phyloP scores from a whole-genome alignment of 2,888 invertebrate species.

The Drosophila rellima region DNA sequence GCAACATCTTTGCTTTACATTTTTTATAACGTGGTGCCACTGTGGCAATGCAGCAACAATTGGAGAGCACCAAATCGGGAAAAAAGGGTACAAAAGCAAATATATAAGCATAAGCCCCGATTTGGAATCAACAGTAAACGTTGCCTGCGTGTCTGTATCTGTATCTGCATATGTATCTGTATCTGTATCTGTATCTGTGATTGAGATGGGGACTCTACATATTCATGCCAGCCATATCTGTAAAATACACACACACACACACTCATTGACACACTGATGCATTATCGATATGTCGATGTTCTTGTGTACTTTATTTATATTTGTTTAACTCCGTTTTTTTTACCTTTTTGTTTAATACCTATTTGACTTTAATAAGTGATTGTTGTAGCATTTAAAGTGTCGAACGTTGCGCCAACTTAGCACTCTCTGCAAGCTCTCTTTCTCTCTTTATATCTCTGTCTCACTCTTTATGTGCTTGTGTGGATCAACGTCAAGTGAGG shows the following conservation, averaged over 20 bases:
- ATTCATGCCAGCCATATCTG: constrained; percentile 64
- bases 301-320: constrained; percentile 74
- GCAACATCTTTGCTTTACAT: neutral
- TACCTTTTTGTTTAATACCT: constrained; percentile 81
- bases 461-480: constrained; percentile 3
- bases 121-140: constrained; percentile 50
- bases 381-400: constrained; percentile 80
- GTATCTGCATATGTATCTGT: constrained; percentile 30
- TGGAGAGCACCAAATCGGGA: constrained; percentile 38
- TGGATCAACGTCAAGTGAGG: constrained; percentile 47
- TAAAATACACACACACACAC: constrained; percentile 34
- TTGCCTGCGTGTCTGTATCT: constrained; percentile 38
- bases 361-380: constrained; percentile 84
- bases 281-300: constrained; percentile 62
- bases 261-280: constrained; percentile 28
- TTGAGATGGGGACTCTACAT: constrained; percentile 26
- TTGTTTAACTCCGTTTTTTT: constrained; percentile 67
- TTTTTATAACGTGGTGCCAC: constrained; percentile 19
- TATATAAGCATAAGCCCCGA: constrained; percentile 63
- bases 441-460: constrained; percentile 1
- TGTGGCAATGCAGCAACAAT: constrained; percentile 29
- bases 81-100: constrained; percentile 57
- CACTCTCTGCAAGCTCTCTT: constrained; percentile 11
- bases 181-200: constrained; percentile 25
- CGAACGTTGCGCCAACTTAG: constrained; percentile 67